These are phyloP conservation scores for Catharus minimus DNA, from an alignment of 2,113 vertebrate species.

Conservation along the genomic window DNA sequence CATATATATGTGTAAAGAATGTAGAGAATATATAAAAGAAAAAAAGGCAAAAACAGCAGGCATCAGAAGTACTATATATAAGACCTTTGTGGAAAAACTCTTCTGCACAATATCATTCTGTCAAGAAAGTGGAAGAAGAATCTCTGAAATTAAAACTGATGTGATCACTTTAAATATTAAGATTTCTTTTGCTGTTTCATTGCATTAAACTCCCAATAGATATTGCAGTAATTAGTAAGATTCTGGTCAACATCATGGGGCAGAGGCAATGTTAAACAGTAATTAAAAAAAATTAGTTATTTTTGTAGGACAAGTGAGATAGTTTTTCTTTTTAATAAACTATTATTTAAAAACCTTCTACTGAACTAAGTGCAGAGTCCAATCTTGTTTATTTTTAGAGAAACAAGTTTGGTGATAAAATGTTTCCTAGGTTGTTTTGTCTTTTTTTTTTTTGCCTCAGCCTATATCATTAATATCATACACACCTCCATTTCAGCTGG, in stretches of 20 bases:
- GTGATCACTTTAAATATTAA: neutral
- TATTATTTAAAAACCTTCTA: neutral
- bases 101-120: neutral
- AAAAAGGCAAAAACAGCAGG: neutral
- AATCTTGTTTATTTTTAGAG: neutral
- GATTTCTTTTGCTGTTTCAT: neutral
- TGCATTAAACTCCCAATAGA: neutral
- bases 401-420: neutral
- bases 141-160: neutral
- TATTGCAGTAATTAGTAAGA: neutral
- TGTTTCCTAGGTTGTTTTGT: neutral
- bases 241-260: neutral
- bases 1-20: neutral
- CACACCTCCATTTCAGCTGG: neutral
- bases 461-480: too few species aligned
- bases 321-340: neutral
- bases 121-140: neutral
- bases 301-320: neutral
- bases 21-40: neutral
- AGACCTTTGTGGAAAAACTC: neutral
- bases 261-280: neutral
- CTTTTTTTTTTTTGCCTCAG: neutral
- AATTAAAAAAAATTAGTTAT: neutral
- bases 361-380: neutral
- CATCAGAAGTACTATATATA: neutral